Conservation (phyloP, 2,888 invertebrate genomes). For the Archaeoteleia sp. region DNA sequence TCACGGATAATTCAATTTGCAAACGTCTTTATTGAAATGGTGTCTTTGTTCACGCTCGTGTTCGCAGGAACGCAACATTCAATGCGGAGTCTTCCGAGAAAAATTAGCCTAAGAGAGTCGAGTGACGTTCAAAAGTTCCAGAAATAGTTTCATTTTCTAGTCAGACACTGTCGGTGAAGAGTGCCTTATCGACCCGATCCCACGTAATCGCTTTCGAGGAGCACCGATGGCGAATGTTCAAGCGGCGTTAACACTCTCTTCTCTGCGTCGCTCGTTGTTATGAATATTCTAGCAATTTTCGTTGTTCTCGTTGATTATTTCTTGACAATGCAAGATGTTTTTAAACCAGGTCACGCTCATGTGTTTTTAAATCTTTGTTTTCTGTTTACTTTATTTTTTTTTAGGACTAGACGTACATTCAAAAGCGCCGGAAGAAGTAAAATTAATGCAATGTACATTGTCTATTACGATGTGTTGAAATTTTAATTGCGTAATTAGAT, state of each 20-base stretch:
- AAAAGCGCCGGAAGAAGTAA: conserved; percentile 1
- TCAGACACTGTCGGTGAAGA: conserved; percentile 75
- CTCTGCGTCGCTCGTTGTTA: conserved; percentile 47
- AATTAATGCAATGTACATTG: no score
- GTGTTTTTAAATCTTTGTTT: conserved; percentile 34
- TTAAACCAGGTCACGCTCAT: conserved; percentile 40
- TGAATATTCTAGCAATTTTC: conserved; percentile 40
- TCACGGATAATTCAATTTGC: background rate
- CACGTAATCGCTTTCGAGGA: conserved; percentile 58
- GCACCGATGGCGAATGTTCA: conserved; percentile 53
- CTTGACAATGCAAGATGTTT: conserved; percentile 23
- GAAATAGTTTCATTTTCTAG: conserved; percentile 74
- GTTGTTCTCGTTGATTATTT: conserved; percentile 39
- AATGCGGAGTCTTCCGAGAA: conserved; percentile 52
- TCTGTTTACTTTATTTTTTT: conserved; percentile 26
- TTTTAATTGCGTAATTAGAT: no score
- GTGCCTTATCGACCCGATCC: conserved; percentile 74
- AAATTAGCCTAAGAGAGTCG: conserved; percentile 50
- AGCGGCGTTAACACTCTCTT: conserved; percentile 41
- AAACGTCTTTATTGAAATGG: conserved; percentile 4
- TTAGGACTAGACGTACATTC: background rate
- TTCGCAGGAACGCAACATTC: conserved; percentile 40
- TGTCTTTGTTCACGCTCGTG: conserved; percentile 17
- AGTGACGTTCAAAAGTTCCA: conserved; percentile 64
- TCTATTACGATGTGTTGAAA: no score